Percentiles rank a stretch among this genome's conserved stretches.
Conservation (phyloP, 2,113 vertebrate species). For the Ailuropoda melanoleuca region DNA sequence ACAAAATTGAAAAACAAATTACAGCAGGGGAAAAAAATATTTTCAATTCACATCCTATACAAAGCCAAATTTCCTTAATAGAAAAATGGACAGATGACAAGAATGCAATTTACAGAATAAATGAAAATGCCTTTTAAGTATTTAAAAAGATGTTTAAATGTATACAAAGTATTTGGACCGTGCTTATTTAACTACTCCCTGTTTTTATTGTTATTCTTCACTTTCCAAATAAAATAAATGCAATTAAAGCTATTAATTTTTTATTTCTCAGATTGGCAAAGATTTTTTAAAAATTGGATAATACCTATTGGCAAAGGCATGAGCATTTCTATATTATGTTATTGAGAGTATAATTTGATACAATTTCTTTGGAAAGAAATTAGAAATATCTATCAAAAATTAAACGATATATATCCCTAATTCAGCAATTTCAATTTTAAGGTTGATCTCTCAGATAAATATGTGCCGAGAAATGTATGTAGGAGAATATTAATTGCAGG, state of each 20-base stretch:
- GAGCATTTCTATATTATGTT: not conserved
- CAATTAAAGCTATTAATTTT: not conserved
- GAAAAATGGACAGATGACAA: slow-evolving; percentile 12
- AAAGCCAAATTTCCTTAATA: not conserved
- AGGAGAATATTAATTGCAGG: not conserved
- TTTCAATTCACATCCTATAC: not conserved
- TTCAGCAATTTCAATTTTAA: not conserved
- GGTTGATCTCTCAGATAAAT: not conserved
- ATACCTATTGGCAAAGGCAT: not conserved
- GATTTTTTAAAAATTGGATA: not conserved
- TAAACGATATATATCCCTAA: not conserved
- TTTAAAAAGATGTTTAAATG: not conserved
- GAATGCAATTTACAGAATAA: not conserved
- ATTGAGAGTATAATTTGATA: not conserved
- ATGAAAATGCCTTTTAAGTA: not conserved
- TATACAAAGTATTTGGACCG: not conserved
- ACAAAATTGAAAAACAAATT: not conserved
- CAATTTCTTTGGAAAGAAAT: not conserved
- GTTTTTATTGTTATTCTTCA: not conserved
- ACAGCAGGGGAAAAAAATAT: not conserved
- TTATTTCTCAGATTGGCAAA: not conserved
- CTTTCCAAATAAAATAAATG: not conserved
- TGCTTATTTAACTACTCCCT: not conserved
- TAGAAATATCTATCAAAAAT: not conserved
- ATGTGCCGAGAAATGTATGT: not conserved